phyloP scores from a whole-genome alignment of 2,113 vertebrate species.

The Odontophorus gujanensis region DNA sequence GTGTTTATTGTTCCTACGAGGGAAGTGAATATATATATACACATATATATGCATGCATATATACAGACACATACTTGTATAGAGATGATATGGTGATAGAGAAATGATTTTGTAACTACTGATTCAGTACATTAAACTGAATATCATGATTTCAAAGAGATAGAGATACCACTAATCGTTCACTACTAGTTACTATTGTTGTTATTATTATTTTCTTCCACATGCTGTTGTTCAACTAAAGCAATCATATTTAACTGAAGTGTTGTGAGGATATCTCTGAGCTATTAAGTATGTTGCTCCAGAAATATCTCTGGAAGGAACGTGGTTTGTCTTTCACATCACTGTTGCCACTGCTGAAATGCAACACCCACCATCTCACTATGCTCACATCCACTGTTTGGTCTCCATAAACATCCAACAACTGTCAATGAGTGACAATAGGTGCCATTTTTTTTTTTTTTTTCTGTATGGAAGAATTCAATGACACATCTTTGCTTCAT shows the following conservation, averaged over 20 bases:
- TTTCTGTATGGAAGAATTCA: too few relatives aligned
- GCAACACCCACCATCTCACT: too few relatives aligned
- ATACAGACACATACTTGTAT: background rate
- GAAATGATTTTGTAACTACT: background rate
- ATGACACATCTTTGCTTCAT: too few relatives aligned
- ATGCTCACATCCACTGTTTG: too few relatives aligned
- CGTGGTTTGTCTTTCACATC: too few relatives aligned
- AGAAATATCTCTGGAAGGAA: too few relatives aligned
- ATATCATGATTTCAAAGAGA: background rate
- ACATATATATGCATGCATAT: background rate
- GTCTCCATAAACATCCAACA: too few relatives aligned
- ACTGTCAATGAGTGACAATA: too few relatives aligned
- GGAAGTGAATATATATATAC: too few relatives aligned
- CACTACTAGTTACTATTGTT: background rate
- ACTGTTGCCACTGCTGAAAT: too few relatives aligned
- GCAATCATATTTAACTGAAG: background rate
- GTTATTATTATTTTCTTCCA: background rate
- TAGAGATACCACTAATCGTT: background rate
- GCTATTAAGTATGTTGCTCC: background rate
- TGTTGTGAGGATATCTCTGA: background rate
- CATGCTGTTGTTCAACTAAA: background rate
- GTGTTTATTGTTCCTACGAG: background rate
- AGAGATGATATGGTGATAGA: background rate
- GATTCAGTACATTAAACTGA: accelerated
- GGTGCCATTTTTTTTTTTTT: too few relatives aligned